These are phyloP conservation scores for Caenorhabditis japonica DNA, from an alignment of 2,888 invertebrate genomes.

Conservation along the genomic window DNA sequence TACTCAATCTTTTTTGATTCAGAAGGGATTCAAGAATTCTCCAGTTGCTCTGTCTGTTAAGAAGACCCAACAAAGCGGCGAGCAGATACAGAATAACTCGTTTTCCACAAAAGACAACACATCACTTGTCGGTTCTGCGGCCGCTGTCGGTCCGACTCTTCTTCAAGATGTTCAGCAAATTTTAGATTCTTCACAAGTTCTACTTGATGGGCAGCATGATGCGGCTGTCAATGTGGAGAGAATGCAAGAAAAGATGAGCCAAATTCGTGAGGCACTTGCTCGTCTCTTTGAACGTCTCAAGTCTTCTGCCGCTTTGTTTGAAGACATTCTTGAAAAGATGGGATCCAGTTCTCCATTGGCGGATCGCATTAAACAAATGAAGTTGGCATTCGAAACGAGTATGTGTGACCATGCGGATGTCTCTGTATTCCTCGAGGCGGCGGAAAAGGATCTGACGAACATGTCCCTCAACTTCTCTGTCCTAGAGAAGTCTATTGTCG, in stretches of 20 bases:
- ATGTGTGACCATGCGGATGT: constrained; percentile 38
- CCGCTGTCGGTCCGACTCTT: constrained; percentile 1
- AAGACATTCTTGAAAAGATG: constrained; percentile 52
- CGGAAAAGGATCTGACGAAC: constrained; percentile 44
- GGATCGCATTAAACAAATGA: constrained; percentile 42
- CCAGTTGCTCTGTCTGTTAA: constrained; percentile 2
- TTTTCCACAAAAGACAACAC: constrained; percentile 21
- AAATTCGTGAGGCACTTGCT: constrained; percentile 23
- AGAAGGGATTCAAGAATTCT: constrained; percentile 32
- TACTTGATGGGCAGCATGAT: constrained; percentile 34
- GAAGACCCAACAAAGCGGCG: constrained; percentile 15
- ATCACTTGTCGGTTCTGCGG: background rate
- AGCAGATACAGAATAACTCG: constrained; percentile 32
- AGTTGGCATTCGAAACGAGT: constrained; percentile 41
- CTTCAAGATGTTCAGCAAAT: constrained; percentile 47
- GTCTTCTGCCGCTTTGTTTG: constrained; percentile 51
- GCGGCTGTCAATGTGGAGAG: constrained; percentile 28
- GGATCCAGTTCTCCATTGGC: constrained; percentile 43
- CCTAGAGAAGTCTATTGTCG: constrained; percentile 43
- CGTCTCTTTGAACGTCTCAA: constrained; percentile 48
- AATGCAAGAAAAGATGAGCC: constrained; percentile 36
- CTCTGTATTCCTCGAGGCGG: constrained; percentile 25
- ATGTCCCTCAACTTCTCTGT: constrained; percentile 46
- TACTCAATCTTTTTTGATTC: constrained; percentile 37
- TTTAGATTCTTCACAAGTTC: constrained; percentile 32